Evolutionary conservation across 2,113 vertebrate genomes (phyloP).

Genomic region (Aviceda subcristata): DNA sequence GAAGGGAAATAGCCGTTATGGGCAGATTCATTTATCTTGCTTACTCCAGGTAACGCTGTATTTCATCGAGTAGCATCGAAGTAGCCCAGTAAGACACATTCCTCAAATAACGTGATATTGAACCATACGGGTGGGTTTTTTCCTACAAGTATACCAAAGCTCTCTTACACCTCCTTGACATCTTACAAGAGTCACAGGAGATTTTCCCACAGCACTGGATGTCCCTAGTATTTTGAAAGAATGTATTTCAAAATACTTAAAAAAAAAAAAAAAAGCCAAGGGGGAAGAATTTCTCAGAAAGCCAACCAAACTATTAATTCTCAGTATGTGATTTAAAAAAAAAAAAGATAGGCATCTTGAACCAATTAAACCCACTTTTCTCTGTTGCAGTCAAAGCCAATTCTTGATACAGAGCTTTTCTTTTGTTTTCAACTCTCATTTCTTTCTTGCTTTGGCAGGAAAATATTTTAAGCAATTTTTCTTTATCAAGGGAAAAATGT

Average conservation of each 20-base stretch:
- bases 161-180: not conserved
- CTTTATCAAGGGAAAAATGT: not conserved
- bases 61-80: not conserved
- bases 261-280: not conserved
- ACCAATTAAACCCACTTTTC: conserved; percentile 18
- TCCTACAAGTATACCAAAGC: not conserved
- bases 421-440: conserved; percentile 9
- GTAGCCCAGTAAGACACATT: not conserved
- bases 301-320: not conserved
- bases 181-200: not conserved
- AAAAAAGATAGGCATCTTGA: not conserved
- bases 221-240: not conserved
- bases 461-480: not conserved
- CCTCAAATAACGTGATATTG: not conserved
- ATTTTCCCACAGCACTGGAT: not conserved
- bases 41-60: not conserved
- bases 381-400: not conserved
- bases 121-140: not conserved
- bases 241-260: not conserved
- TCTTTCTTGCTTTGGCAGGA: conserved; percentile 1
- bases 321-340: not conserved
- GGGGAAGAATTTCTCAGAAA: not conserved
- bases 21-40: not conserved
- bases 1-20: not conserved
- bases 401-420: not conserved